Evolutionary conservation across 2,888 invertebrate genomes (phyloP), one percentile per base, ranked within the genome.

Genomic region (Clanis bilineata): DNA sequence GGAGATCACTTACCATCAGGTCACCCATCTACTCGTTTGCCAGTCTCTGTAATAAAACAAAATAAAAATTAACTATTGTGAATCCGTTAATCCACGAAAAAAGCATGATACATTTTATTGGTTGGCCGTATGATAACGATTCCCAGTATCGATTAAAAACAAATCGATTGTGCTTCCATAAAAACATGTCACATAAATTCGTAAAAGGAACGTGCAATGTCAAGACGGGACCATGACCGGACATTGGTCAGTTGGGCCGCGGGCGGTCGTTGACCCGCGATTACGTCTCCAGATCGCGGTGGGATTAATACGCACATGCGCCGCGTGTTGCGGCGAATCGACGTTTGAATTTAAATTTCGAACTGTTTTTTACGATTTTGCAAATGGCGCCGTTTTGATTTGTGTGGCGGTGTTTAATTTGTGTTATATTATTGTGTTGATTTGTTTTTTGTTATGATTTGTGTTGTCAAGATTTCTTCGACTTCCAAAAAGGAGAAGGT

Each of bases 141-240:
- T 51, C 51, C 10, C 32, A 1, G 18, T 28, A 51, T n/a, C 45
- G 25, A 23, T 23, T 32, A 47, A 36, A 58, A 47, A 25, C 41
- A n/a, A 21, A 32, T 15, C 41, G 28, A 36, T 15, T 22, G 47
- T 71, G 68, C 60, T 65, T 70, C 71, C 64, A 57, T 51, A 58
- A 67, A 62, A 66, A 63, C 51, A 61, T 66, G 65, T 64, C 63
- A 74, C 54, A 65, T 58, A 64, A 65, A 65, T 69, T 74, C 70
- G 70, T 67, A 79, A 75, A 77, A 74, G 73, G 77, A 78, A 77
- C 72, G 67, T 62, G 75, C 82, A 85, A 82, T 85, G 86, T 84
- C 83, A 83, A 79, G 78, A 73, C 70, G 68, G 71, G 80, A 80
- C 85, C 87, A 77, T 85, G 86, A 85, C 85, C 85, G 84, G 79